Evolutionary conservation across 2,888 invertebrate genomes (phyloP), one percentile per base, ranked within the genome.

Genomic region (Plagodis pulveraria): DNA sequence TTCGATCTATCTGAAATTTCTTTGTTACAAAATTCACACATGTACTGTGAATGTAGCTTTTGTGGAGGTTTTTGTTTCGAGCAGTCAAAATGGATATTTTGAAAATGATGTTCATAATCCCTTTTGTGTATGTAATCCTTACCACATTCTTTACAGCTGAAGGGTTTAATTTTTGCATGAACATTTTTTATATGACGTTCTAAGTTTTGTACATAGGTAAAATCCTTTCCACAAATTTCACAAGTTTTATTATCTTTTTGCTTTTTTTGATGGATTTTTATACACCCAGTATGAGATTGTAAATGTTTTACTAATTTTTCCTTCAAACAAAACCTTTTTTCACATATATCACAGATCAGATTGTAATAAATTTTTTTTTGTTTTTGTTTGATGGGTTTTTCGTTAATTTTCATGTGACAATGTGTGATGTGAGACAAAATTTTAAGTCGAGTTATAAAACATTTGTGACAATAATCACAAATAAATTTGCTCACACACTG

Each of bases 391-490:
- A n/a, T 5, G 2, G 7, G 9, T 47, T 12, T 36, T 48, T 38
- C 22, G 5, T 22, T 6, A 22, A 7, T 40, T 38, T 48, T 48
- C 48, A 48, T 48, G 11, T 48, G 38, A 6, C 2, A 36, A 4
- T 5, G 12, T 38, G 10, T 36, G 4, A 47, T 47, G 12, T 47
- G 47, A 8, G 7, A 11, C 8, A 5, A 8, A 32, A 47, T 47
- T 35, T 7, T 7, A 47, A 4, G 5, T 9, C 8, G 6, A 36
- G 7, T 12, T 36, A 7, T 6, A 12, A 35, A 47, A 7, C 4
- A 12, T 12, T 35, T 35, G 6, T 47, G 2, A 36, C 47, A 47
- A 36, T 47, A 47, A 47, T 47, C 47, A 12, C 47, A 47, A 9
- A 7, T 12, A 8, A 47, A 47, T 22, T n/a, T 2, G 7, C 10